These are phyloP conservation scores for Pseudonaja textilis DNA, from an alignment of 2,113 vertebrate species.

Conservation along the genomic window DNA sequence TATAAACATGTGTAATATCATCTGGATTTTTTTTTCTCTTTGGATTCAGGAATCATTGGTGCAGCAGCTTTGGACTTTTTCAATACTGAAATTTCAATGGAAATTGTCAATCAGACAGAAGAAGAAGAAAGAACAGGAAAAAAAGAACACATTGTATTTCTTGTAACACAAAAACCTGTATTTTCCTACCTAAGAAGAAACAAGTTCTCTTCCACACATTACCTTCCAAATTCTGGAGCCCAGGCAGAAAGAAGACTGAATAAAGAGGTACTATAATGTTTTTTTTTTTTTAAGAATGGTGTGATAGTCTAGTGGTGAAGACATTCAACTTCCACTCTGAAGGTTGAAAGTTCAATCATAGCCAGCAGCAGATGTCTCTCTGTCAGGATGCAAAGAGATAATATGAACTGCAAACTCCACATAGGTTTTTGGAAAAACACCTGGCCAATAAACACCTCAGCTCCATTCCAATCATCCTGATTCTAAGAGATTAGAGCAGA, in stretches of 20 bases:
- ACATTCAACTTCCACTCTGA: background rate
- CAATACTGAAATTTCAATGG: conserved; percentile 78
- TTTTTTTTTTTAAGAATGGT: background rate
- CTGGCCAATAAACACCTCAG: background rate
- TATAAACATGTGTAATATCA: background rate
- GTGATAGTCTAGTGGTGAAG: background rate
- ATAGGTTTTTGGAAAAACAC: background rate
- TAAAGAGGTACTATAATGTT: conserved; percentile 67
- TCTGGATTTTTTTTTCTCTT: conserved; percentile 14
- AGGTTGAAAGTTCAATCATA: background rate
- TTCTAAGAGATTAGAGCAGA: background rate
- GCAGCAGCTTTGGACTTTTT: conserved; percentile 79
- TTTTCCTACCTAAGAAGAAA: conserved; percentile 60
- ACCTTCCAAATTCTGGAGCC: conserved; percentile 40
- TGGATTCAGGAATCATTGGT: conserved; percentile 71
- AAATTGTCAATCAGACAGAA: conserved; percentile 73
- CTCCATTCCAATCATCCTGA: background rate
- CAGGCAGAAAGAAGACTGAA: conserved; percentile 37
- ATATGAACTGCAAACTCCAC: background rate
- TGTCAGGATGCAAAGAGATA: background rate
- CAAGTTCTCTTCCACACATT: conserved; percentile 40
- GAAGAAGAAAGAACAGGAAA: conserved; percentile 75
- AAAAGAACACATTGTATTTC: conserved; percentile 77
- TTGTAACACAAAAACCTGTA: conserved; percentile 66
- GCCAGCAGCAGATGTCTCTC: background rate